Evolutionary conservation across 2,797 vertebrate genomes (phyloP).

Genomic region (Forpus xanthops): DNA sequence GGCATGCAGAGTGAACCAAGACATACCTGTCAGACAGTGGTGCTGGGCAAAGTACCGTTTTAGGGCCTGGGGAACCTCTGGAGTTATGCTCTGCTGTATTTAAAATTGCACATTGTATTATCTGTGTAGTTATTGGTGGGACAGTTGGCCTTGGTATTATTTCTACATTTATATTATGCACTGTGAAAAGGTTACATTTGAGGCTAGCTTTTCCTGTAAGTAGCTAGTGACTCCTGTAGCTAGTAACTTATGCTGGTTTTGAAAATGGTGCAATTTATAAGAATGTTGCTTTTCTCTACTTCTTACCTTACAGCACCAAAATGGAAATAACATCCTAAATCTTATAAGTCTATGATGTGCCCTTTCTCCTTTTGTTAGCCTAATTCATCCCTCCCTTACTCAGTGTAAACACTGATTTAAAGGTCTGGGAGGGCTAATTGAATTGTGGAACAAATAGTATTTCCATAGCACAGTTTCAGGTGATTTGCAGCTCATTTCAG

Average conservation of each 20-base stretch:
- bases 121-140: neutral
- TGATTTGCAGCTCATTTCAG: slow-evolving; percentile 58
- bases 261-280: neutral
- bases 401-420: slow-evolving; percentile 66
- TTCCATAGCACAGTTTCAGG: slow-evolving; percentile 65
- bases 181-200: neutral
- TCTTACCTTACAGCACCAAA: slow-evolving; percentile 30
- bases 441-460: slow-evolving; percentile 62
- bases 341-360: slow-evolving; percentile 41
- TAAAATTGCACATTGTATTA: neutral
- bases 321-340: slow-evolving; percentile 55
- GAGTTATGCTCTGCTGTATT: neutral
- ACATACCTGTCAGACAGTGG: neutral
- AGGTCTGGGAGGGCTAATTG: slow-evolving; percentile 63
- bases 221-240: neutral
- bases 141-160: neutral
- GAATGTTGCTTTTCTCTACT: neutral
- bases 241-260: slow-evolving; percentile 6
- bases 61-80: neutral
- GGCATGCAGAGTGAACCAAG: neutral
- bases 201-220: neutral
- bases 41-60: neutral
- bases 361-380: slow-evolving; percentile 60
- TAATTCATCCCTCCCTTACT: slow-evolving; percentile 41
- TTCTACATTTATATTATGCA: neutral